These are phyloP conservation scores for Leucozona laternaria DNA, from an alignment of 2,888 invertebrate species.

Conservation along the genomic window DNA sequence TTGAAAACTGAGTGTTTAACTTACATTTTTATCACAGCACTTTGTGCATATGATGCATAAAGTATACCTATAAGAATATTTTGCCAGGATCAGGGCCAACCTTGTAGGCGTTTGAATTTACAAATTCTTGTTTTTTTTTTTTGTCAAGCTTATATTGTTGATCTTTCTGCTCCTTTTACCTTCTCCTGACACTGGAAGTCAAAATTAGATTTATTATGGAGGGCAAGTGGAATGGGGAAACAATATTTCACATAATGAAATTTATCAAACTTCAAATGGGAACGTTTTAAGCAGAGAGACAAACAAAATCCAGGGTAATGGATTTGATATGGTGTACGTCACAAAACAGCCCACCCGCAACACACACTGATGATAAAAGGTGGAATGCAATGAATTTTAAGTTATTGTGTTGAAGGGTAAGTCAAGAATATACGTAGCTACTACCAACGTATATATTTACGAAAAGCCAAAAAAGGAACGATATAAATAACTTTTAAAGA, in stretches of 20 bases:
- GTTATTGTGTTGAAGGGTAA: constrained; percentile 54
- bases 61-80: constrained; percentile 42
- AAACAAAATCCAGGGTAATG: constrained; percentile 51
- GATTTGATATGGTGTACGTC: constrained; percentile 39
- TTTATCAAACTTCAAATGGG: constrained; percentile 73
- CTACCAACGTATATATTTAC: not conserved
- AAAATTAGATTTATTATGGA: constrained; percentile 72
- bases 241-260: constrained; percentile 72
- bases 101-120: constrained; percentile 67
- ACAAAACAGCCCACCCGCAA: not conserved
- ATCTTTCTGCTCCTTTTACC: constrained; percentile 33
- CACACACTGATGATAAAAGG: not conserved
- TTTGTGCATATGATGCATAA: constrained; percentile 16
- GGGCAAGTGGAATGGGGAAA: constrained; percentile 52
- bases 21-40: not conserved
- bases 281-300: constrained; percentile 40
- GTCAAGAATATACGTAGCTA: constrained; percentile 12
- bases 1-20: not conserved
- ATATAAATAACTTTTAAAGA: constrained; percentile 34
- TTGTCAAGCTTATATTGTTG: constrained; percentile 23
- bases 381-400: constrained; percentile 69
- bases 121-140: constrained; percentile 45
- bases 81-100: constrained; percentile 47
- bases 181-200: constrained; percentile 57
- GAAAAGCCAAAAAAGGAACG: constrained; percentile 20